Percentiles rank a stretch among this genome's conserved stretches.
phyloP scores from a whole-genome alignment of 2,888 invertebrate species.

The Drosophila planitibia region DNA sequence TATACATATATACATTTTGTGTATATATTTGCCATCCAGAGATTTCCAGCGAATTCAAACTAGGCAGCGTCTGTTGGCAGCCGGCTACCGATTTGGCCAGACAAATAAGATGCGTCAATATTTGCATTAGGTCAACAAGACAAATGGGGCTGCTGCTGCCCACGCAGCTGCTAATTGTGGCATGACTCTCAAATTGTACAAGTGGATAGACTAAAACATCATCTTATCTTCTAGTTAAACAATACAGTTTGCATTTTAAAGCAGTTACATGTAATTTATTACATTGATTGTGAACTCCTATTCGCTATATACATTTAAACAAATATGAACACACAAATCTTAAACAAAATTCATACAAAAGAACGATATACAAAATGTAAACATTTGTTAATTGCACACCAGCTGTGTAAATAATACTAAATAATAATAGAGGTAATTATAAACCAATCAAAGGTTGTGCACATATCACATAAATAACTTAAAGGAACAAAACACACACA shows the following conservation, averaged over 20 bases:
- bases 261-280: constrained; percentile 63
- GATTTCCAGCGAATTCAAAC: constrained; percentile 39
- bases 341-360: background rate
- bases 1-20: background rate
- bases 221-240: background rate
- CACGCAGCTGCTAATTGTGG: constrained; percentile 3
- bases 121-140: constrained; percentile 32
- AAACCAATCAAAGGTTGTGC: constrained; percentile 35
- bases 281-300: constrained; percentile 65
- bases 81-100: constrained; percentile 8
- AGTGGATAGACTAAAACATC: background rate
- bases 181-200: background rate
- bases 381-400: constrained; percentile 32
- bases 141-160: background rate
- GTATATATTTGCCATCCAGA: constrained; percentile 1
- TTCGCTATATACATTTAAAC: constrained; percentile 52
- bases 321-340: constrained; percentile 16
- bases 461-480: constrained; percentile 50
- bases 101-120: constrained; percentile 43
- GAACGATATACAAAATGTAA: constrained; percentile 3
- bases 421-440: constrained; percentile 31
- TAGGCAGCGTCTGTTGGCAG: constrained; percentile 18
- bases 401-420: constrained; percentile 45
- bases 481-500: constrained; percentile 52
- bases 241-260: constrained; percentile 24